Percentiles rank a stretch among this genome's conserved stretches.
phyloP scores from a whole-genome alignment of 2,888 invertebrate species.

The Acronicta psi region DNA sequence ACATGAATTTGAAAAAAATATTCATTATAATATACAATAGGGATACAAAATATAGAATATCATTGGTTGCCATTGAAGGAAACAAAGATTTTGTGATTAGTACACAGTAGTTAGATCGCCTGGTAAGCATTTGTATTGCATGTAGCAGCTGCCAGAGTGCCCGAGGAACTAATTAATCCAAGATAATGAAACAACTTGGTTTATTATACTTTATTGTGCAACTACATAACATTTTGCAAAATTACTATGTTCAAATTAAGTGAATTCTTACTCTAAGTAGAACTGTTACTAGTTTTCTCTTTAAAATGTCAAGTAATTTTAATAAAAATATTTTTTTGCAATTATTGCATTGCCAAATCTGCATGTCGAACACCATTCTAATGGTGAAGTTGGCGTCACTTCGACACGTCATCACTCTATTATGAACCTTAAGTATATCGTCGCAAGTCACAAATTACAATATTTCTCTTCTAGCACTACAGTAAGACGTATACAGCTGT shows the following conservation, averaged over 20 bases:
- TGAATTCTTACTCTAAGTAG: not conserved
- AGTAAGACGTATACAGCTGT: constrained; percentile 75
- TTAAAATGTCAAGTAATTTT: constrained; percentile 7
- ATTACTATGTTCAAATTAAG: constrained; percentile 6
- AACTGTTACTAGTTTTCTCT: constrained; percentile 5
- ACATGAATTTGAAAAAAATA: too few species aligned
- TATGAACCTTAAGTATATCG: constrained; percentile 66
- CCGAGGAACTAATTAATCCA: constrained; percentile 31
- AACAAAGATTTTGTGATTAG: constrained; percentile 6
- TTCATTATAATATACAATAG: too few species aligned
- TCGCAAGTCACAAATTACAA: constrained; percentile 68
- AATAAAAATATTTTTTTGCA: constrained; percentile 35
- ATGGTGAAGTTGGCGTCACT: constrained; percentile 68
- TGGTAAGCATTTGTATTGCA: constrained; percentile 14
- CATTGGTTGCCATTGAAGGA: not conserved
- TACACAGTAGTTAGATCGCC: not conserved
- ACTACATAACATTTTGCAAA: constrained; percentile 19
- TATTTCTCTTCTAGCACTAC: constrained; percentile 63
- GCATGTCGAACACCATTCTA: constrained; percentile 65
- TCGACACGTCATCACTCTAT: constrained; percentile 55
- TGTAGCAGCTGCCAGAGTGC: constrained; percentile 5
- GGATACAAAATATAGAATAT: too few species aligned
- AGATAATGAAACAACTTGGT: constrained; percentile 29
- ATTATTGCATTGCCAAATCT: constrained; percentile 64
- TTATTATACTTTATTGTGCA: constrained; percentile 14